Percentiles rank a stretch among this genome's conserved stretches.
Conservation (phyloP, 2,113 vertebrate species). For the Gobius niger region DNA sequence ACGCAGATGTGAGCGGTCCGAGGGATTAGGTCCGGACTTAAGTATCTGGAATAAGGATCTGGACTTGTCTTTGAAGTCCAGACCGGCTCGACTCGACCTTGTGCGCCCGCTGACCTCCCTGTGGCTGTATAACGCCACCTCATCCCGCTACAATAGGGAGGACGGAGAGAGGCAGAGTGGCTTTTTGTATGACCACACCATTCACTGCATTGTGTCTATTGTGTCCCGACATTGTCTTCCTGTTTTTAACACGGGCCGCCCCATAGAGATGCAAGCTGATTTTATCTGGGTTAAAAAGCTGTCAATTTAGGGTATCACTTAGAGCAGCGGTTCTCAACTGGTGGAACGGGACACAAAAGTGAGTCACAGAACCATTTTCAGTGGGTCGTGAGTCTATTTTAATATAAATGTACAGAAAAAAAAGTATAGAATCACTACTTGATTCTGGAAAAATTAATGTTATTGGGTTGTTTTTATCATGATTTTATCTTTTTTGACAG, state of each 20-base stretch:
- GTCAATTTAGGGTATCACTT: background rate
- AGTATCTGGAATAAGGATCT: slow-evolving; percentile 40
- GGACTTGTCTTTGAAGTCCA: slow-evolving; percentile 70
- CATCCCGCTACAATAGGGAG: slow-evolving; percentile 55
- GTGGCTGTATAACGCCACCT: slow-evolving; percentile 51
- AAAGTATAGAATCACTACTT: no score
- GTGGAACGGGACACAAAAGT: no score
- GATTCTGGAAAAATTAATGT: no score
- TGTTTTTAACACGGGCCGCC: slow-evolving; percentile 12
- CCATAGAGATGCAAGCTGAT: background rate
- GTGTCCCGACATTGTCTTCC: slow-evolving; percentile 26
- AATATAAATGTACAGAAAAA: no score
- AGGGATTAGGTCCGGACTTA: slow-evolving; percentile 61
- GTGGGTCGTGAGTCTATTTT: background rate
- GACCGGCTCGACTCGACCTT: slow-evolving; percentile 65
- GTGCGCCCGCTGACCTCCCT: slow-evolving; percentile 57
- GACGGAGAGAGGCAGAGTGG: slow-evolving; percentile 53
- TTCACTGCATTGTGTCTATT: slow-evolving; percentile 33
- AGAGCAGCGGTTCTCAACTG: background rate
- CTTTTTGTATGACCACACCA: slow-evolving; percentile 35
- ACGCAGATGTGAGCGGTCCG: slow-evolving; percentile 20
- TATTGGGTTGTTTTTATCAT: no score
- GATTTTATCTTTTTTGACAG: no score
- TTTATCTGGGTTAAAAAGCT: background rate
- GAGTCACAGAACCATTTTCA: background rate